Base-by-base conservation (phyloP, 2,113 vertebrate species). In the Tachysurus fulvidraco region DNA sequence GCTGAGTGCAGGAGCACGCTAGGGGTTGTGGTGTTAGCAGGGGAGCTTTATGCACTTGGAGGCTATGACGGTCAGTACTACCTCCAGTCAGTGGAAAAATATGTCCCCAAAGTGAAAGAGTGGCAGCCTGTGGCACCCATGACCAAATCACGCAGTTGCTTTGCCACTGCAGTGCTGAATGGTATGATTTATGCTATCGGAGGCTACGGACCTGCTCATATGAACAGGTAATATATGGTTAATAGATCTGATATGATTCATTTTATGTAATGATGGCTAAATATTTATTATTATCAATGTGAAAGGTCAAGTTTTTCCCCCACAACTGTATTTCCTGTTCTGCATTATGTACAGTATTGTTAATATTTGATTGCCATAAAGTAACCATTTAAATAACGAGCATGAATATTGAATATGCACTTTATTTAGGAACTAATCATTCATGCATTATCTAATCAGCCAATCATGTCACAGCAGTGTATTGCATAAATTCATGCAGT, bases 181-280 rank as follows among this genome's bases (percentile, higher is more conserved):
- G 97, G 97, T 21, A 99, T 98, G 97, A 95, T 99, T 52, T 99
- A 99, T 0, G 98, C 98, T 89, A 98, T 99, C 1, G 98, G 98
- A 12, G 98, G 98, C 0, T 99, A 99, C 0, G 98, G 98, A 0
- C 98, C 98, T 2, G 98, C 98, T 10, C 98, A 99, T 76, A 99
- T 99, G 98, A 97, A 99, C 96, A 99, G 98, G 98, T 99, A 93
- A 0, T 52, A 23, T n/a, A 36, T 30, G 23, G 12, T n/a, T 17
- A 50, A 50, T 4, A 50, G 46, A 50, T 50, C 36, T 36, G 36
- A 50, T 50, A n/a, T 23, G n/a, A 4, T 54, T 55, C 21, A 64
- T 46, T 50, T 23, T 82, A 64, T 28, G 0, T 11, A 50, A 54
- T 16, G 5, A 54, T 44, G 17, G 17, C 13, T 46, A 54, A 77